phyloP scores from a whole-genome alignment of 2,888 invertebrate genomes.

The Scaptodrosophila latifasciaeformis region DNA sequence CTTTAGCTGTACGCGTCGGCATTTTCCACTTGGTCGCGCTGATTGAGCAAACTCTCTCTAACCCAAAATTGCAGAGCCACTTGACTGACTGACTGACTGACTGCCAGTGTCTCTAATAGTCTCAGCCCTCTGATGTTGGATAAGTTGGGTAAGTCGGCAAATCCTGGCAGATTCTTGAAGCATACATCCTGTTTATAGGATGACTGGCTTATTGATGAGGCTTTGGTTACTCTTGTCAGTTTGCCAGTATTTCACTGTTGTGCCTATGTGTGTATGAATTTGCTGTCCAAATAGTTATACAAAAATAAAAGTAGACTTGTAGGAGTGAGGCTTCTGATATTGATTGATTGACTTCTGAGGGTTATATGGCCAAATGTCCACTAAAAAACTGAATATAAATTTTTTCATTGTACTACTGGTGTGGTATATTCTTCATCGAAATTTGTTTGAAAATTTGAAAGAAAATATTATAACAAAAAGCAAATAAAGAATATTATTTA shows the following conservation, averaged over 20 bases:
- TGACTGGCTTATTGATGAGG: slow-evolving; percentile 59
- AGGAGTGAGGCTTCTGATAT: slow-evolving; percentile 2
- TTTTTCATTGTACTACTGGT: too few species aligned
- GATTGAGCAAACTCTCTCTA: slow-evolving; percentile 47
- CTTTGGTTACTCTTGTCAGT: slow-evolving; percentile 22
- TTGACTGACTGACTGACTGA: slow-evolving; percentile 6
- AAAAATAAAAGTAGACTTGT: slow-evolving; percentile 32
- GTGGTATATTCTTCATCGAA: too few species aligned
- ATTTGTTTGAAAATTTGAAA: too few species aligned
- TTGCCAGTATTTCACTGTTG: slow-evolving; percentile 3
- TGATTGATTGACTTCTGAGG: slow-evolving; percentile 20
- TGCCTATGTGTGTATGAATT: slow-evolving; percentile 43
- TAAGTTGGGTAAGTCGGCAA: slow-evolving; percentile 18
- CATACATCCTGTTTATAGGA: slow-evolving; percentile 61
- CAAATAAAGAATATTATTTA: too few species aligned
- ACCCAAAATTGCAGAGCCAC: slow-evolving; percentile 1
- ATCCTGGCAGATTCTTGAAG: slow-evolving; percentile 43
- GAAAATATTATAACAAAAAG: too few species aligned
- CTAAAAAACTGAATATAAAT: not conserved
- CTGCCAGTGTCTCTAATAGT: too few species aligned
- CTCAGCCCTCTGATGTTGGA: too few species aligned
- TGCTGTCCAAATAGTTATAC: slow-evolving; percentile 53
- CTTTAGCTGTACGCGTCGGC: not conserved
- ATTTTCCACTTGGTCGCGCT: slow-evolving; percentile 56
- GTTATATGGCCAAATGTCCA: not conserved